Percentiles rank a stretch among this genome's conserved stretches.
These are phyloP conservation scores for Mesitornis unicolor DNA, from an alignment of 2,113 vertebrate species.

Conservation along the genomic window DNA sequence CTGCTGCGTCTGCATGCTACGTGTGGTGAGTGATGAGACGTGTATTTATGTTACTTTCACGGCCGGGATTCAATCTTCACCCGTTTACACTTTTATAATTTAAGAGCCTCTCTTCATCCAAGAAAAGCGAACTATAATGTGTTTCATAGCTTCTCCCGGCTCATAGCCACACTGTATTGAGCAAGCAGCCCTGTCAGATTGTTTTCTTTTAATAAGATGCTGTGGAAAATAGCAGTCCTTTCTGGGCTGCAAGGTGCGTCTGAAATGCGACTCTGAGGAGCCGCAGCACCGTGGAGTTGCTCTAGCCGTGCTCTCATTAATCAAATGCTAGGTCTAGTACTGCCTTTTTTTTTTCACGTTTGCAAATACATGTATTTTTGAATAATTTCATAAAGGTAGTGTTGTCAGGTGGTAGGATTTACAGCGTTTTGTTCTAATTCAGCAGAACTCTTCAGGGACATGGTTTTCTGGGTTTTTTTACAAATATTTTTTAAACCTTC, in stretches of 20 bases:
- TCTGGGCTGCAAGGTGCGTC: neutral
- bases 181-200: neutral
- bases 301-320: constrained; percentile 58
- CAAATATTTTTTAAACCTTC: constrained; percentile 36
- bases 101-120: constrained; percentile 49
- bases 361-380: constrained; percentile 43
- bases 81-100: constrained; percentile 51
- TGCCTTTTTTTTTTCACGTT: neutral
- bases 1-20: neutral
- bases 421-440: constrained; percentile 60
- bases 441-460: constrained; percentile 34
- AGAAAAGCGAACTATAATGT: constrained; percentile 18
- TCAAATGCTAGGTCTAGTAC: constrained; percentile 21
- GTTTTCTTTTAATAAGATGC: constrained; percentile 58
- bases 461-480: neutral
- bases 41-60: neutral
- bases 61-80: neutral
- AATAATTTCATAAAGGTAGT: constrained; percentile 43
- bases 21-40: neutral
- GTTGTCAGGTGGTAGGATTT: constrained; percentile 60
- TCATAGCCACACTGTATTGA: constrained; percentile 12
- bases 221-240: constrained; percentile 14
- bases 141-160: neutral
- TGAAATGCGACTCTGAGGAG: constrained; percentile 18
- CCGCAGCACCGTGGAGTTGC: neutral